These are phyloP conservation scores for Heliocidaris tuberculata DNA, from an alignment of 35 echinoderm and acorn worm genomes.

Conservation along the genomic window DNA sequence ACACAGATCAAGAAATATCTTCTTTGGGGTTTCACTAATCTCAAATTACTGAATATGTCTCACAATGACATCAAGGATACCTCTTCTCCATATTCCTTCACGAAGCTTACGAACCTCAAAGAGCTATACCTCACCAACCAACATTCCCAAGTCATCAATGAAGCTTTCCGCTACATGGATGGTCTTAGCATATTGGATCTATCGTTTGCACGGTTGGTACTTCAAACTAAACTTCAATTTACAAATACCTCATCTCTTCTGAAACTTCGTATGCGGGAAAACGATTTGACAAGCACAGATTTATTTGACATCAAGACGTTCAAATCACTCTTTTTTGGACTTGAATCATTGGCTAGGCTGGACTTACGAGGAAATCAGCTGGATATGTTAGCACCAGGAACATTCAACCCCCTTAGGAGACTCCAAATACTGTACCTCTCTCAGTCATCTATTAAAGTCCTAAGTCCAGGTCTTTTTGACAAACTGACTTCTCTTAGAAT, in stretches of 20 bases:
- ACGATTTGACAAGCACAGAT: background rate
- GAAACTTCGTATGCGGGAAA: background rate
- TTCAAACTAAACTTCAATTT: background rate
- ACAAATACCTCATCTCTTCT: background rate
- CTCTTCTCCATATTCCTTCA: background rate
- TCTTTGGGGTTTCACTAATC: background rate
- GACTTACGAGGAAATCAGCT: background rate
- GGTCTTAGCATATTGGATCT: background rate
- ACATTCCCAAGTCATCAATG: background rate
- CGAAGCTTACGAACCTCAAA: background rate
- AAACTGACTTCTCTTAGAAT: background rate
- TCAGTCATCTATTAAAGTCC: background rate
- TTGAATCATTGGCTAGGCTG: background rate
- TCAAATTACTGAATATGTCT: background rate
- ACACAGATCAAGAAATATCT: background rate
- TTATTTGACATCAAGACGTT: background rate
- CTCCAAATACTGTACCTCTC: background rate
- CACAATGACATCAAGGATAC: background rate
- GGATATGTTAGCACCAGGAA: background rate
- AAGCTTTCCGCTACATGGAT: background rate
- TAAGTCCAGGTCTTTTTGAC: background rate
- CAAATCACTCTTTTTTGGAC: background rate
- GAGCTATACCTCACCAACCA: background rate
- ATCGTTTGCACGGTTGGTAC: background rate
- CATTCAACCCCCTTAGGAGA: background rate